Conservation (phyloP, 1,140 invertebrate genomes). For the Calliopsis andreniformis region DNA sequence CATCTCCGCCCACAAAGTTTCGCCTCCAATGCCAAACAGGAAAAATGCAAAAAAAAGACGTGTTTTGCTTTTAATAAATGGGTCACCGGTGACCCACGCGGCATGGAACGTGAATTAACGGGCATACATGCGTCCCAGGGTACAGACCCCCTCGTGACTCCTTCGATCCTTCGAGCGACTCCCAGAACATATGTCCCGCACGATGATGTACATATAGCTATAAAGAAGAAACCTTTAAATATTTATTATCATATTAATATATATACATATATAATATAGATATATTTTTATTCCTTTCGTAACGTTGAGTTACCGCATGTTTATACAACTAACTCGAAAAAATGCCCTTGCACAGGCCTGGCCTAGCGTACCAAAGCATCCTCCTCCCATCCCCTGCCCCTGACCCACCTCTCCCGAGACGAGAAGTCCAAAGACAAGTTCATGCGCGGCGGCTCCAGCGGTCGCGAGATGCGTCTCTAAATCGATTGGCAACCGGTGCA, state of each 20-base stretch:
- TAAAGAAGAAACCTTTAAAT: constrained; percentile 53
- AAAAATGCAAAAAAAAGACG: background rate
- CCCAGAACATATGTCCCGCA: constrained; percentile 22
- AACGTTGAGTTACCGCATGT: constrained; percentile 77
- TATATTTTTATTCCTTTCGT: constrained; percentile 65
- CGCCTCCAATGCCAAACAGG: constrained; percentile 6
- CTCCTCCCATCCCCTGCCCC: constrained; percentile 50
- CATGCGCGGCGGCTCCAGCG: constrained; percentile 51
- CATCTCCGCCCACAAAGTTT: background rate
- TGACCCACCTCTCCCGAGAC: constrained; percentile 2
- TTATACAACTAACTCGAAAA: constrained; percentile 75
- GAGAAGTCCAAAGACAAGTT: constrained; percentile 76
- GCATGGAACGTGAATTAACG: constrained; percentile 1
- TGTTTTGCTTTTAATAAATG: constrained; percentile 2
- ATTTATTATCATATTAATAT: constrained; percentile 70
- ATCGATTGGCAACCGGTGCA: background rate
- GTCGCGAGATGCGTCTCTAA: constrained; percentile 12
- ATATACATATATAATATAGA: constrained; percentile 58
- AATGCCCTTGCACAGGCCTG: constrained; percentile 73
- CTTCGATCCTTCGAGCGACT: constrained; percentile 33
- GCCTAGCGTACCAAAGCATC: constrained; percentile 81
- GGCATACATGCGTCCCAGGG: background rate
- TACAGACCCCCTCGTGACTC: constrained; percentile 20
- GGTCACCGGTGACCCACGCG: background rate
- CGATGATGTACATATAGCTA: constrained; percentile 26